Percentiles rank a stretch among this genome's conserved stretches.
Conservation (phyloP, 2,797 vertebrate genomes). For the Ceryle rudis region DNA sequence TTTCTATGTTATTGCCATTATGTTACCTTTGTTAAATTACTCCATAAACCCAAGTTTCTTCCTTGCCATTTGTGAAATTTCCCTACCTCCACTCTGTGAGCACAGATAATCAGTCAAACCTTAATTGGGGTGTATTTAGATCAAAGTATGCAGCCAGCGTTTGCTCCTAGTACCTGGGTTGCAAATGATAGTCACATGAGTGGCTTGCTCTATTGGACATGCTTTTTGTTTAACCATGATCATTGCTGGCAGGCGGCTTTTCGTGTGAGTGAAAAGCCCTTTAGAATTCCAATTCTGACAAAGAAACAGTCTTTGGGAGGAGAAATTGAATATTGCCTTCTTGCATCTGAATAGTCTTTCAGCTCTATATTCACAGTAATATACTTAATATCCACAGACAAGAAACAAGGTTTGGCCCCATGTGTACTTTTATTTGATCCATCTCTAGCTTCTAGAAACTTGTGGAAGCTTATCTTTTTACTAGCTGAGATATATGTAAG, state of each 20-base stretch:
- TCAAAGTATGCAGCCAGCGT: constrained; percentile 33
- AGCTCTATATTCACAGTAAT: constrained; percentile 58
- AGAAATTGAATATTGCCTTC: constrained; percentile 70
- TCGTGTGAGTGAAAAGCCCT: constrained; percentile 62
- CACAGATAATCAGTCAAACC: constrained; percentile 54
- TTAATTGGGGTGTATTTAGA: constrained; percentile 59
- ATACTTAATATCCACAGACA: constrained; percentile 48
- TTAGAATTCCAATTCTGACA: constrained; percentile 74
- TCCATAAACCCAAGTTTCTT: constrained; percentile 55
- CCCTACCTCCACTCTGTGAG: constrained; percentile 59
- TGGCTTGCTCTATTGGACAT: constrained; percentile 70
- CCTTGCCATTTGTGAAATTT: constrained; percentile 52
- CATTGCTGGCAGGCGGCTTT: constrained; percentile 71
- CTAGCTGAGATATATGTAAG: not conserved
- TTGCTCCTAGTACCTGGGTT: constrained; percentile 56
- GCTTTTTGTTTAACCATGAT: constrained; percentile 75
- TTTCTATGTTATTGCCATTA: constrained; percentile 61
- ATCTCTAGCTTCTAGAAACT: constrained; percentile 3
- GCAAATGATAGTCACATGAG: constrained; percentile 68
- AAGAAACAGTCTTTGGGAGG: constrained; percentile 67
- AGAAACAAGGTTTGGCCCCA: constrained; percentile 45
- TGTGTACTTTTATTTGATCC: constrained; percentile 5
- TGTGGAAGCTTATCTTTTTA: not conserved
- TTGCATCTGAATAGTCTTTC: constrained; percentile 71
- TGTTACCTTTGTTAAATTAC: constrained; percentile 65